phyloP scores from a whole-genome alignment of 37 sponge, comb jelly and placozoan genomes.

The Amphimedon queenslandica region DNA sequence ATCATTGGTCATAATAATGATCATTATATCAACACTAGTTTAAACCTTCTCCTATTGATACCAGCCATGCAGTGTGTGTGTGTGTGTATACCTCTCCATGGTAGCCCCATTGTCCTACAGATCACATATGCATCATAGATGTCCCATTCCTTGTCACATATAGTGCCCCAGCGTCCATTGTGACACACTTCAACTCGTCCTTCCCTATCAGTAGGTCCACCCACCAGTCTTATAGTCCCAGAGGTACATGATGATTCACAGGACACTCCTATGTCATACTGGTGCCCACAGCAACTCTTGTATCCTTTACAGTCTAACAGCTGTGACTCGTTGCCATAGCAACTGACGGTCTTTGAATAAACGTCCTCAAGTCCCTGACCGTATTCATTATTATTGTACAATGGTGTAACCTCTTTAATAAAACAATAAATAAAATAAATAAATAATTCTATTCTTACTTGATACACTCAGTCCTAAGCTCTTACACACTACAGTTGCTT shows the following conservation, averaged over 20 bases:
- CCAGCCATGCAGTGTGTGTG: no score
- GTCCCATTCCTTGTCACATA: background rate
- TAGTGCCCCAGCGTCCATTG: background rate
- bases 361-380: background rate
- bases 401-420: no score
- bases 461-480: conserved; percentile 14
- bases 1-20: no score
- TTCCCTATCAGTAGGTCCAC: background rate
- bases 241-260: background rate
- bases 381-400: background rate
- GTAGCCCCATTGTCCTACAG: background rate
- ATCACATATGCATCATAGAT: background rate
- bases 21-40: no score
- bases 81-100: background rate
- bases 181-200: background rate
- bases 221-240: background rate
- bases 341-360: background rate
- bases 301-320: background rate
- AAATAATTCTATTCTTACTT: no score
- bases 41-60: no score
- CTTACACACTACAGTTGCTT: conserved; percentile 23
- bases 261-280: background rate
- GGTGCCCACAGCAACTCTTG: background rate
- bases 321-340: background rate
- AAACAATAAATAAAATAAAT: no score